Evolutionary conservation across 1,140 invertebrate genomes (phyloP), one percentile per base, ranked within the genome.

Genomic region (Euglossa dilemma): DNA sequence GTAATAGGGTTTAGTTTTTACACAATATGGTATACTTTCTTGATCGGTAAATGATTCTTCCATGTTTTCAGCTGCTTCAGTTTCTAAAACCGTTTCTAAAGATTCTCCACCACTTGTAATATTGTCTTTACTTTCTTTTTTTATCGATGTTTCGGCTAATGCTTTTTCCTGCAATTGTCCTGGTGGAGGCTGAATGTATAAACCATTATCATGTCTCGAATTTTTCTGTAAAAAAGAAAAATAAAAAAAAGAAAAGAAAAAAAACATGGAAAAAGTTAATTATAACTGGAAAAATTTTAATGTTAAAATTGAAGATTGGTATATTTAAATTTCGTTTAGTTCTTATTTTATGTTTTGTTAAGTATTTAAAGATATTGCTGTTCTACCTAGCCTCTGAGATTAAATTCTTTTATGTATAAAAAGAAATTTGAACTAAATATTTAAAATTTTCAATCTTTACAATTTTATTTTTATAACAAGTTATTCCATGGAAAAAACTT

Each of bases 1-100:
- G 69, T 94, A 94, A 70, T 94, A 94, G 9, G 94, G 93, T 23
- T 94, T 94, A 11, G 93, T 94, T 78, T 94, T 94, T 3, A 94
- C 92, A 66, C 93, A 93, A 79, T 92, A 94, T 12, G 93, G 86
- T 74, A 93, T 92, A 77, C 91, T 92, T 66, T 93, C 92, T 52
- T 90, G 84, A 56, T 93, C 92, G 16, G 85, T 87, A 11, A 90
- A 89, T 28, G 92, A 87, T 28, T 91, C 91, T 52, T 92, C 92
- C 36, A 82, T 85, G 91, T 82, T 87, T 64, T 87, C 90, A 16
- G 78, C 73, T 56, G 79, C 23, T 59, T 89, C 73, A 1, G 87
- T 56, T 6, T 71, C 69, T 12, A 89, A 25, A 54, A 88, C 50
- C 2, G 84, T 78, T 72, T 93, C 87, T 25, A 88, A 70, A 16